Percentiles rank a stretch among this genome's conserved stretches.
phyloP scores from a whole-genome alignment of 2,888 invertebrate species.

The Cancer borealis region DNA sequence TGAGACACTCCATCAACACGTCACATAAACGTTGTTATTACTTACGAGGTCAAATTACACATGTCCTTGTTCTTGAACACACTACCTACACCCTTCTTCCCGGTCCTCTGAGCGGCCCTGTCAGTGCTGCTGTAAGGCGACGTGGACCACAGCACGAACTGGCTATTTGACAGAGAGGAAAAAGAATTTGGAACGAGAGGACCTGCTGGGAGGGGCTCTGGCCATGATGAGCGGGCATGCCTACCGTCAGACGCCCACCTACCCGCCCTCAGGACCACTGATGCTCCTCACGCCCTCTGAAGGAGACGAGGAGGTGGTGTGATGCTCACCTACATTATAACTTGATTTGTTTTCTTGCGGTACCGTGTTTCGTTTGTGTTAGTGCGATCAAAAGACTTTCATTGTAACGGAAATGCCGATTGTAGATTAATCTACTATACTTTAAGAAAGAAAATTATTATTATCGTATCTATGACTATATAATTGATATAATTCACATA shows the following conservation, averaged over 20 bases:
- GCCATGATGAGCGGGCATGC: conserved; percentile 4
- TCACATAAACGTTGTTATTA: background rate
- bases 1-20: background rate
- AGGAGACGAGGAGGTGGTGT: background rate
- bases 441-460: background rate
- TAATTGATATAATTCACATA: background rate
- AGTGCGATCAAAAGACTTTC: background rate
- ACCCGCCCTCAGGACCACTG: background rate
- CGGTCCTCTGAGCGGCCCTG: background rate
- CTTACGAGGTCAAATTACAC: background rate
- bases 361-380: background rate
- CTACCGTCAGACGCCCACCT: background rate
- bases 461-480: background rate
- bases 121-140: background rate
- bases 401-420: background rate
- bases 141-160: conserved; percentile 2
- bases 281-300: conserved; percentile 14
- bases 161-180: background rate
- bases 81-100: background rate
- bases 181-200: conserved; percentile 34
- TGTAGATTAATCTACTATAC: background rate
- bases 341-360: background rate
- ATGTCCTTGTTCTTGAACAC: background rate
- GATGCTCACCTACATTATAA: background rate
- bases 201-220: conserved; percentile 17